phyloP scores from a whole-genome alignment of 2,113 vertebrate species.

The Cygnus atratus region DNA sequence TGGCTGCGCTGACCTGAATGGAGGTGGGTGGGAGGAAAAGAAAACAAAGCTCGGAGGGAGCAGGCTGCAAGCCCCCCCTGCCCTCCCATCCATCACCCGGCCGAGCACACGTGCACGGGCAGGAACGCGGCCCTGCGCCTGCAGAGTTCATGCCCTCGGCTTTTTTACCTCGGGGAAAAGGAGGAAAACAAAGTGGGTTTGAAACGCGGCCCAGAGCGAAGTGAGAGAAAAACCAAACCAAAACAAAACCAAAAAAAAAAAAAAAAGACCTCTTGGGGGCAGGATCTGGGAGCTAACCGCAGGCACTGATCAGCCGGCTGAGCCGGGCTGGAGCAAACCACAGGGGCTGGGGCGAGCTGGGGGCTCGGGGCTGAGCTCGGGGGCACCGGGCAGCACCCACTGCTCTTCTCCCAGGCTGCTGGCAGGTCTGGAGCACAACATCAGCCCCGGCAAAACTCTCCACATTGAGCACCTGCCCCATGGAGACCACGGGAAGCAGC shows the following conservation, averaged over 20 bases:
- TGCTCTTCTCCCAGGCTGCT: background rate
- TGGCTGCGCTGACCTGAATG: background rate
- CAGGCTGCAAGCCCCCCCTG: background rate
- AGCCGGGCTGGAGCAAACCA: fast-evolving
- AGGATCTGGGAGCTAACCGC: background rate
- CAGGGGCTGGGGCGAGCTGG: background rate
- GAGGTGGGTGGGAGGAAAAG: slow-evolving; percentile 22
- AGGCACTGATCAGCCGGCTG: background rate
- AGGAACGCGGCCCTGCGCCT: background rate
- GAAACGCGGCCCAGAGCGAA: background rate
- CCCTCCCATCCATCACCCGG: background rate
- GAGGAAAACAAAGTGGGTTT: background rate
- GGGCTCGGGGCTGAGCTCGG: background rate
- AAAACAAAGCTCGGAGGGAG: slow-evolving; percentile 14
- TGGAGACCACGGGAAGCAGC: background rate
- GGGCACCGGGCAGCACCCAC: background rate
- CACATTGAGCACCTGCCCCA: background rate
- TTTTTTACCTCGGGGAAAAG: background rate
- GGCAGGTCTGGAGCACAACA: background rate
- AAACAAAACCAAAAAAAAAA: background rate
- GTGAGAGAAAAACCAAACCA: background rate
- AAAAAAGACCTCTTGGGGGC: background rate
- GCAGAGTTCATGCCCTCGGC: background rate
- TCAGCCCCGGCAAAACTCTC: background rate
- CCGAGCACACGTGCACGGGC: background rate